These are phyloP conservation scores for Callocephalon fimbriatum DNA, from an alignment of 2,113 vertebrate species.

Conservation along the genomic window DNA sequence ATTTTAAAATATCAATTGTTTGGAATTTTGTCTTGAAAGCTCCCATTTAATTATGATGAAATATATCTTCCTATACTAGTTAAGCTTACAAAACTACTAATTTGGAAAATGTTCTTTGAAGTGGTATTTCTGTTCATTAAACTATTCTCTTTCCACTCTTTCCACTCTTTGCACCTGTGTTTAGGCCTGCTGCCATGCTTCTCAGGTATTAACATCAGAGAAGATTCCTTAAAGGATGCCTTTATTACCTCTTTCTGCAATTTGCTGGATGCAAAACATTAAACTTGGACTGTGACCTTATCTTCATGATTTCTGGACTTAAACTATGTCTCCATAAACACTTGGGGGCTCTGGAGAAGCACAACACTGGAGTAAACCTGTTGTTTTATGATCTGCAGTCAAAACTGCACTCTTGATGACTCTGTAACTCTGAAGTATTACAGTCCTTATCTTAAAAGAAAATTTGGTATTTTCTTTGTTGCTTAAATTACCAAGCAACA, in stretches of 20 bases:
- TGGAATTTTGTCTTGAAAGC: neutral
- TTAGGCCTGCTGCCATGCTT: slow-evolving; percentile 82
- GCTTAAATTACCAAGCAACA: neutral
- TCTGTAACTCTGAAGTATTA: neutral
- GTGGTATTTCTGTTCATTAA: neutral
- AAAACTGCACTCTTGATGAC: neutral
- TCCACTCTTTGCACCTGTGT: neutral
- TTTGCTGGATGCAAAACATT: neutral
- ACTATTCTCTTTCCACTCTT: neutral
- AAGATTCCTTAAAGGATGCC: slow-evolving; percentile 84
- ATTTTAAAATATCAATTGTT: neutral
- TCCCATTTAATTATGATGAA: neutral
- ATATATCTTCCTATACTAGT: accelerated
- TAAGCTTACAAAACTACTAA: neutral
- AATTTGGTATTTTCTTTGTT: neutral
- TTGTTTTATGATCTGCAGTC: neutral
- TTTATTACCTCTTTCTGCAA: neutral
- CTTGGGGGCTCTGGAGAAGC: neutral
- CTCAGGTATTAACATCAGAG: slow-evolving; percentile 84
- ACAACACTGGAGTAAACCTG: neutral
- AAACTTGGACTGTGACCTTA: neutral
- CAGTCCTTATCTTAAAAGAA: neutral
- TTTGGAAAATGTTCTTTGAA: neutral
- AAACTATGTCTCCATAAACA: neutral
- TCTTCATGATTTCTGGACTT: neutral